phyloP scores from a whole-genome alignment of 2,113 vertebrate genomes.

The Erythrocercus mccallii region DNA sequence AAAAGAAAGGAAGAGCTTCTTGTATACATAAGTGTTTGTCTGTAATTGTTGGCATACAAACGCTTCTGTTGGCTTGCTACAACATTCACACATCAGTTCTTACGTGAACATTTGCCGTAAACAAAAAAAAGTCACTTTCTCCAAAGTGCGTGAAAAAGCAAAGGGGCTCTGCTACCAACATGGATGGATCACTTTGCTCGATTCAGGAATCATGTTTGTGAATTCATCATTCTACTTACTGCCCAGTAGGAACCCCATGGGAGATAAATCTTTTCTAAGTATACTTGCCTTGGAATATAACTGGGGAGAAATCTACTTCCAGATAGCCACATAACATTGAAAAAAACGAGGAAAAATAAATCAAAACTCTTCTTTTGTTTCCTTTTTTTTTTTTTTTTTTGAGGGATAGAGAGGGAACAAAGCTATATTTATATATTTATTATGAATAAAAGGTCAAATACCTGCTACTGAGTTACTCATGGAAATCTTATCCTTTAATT shows the following conservation, averaged over 20 bases:
- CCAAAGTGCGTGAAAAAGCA: background rate
- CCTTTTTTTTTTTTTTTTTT: too few relatives aligned
- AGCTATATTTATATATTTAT: background rate
- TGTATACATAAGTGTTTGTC: background rate
- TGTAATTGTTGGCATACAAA: background rate
- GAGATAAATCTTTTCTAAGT: background rate
- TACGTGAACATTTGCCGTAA: fast-evolving
- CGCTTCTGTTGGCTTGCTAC: background rate
- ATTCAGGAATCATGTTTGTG: background rate
- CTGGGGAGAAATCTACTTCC: background rate
- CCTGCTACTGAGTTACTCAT: background rate
- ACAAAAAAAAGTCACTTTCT: background rate
- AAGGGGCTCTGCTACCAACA: background rate
- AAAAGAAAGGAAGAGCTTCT: background rate
- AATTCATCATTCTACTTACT: background rate
- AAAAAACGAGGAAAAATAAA: background rate
- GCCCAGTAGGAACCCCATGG: background rate
- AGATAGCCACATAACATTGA: background rate
- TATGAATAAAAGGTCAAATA: background rate
- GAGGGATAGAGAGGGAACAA: background rate
- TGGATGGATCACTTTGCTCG: background rate
- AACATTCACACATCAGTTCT: background rate
- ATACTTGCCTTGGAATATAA: background rate
- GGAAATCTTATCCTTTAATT: background rate
- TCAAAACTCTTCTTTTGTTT: background rate